Percentiles rank a stretch among this genome's conserved stretches.
These are phyloP conservation scores for Carposina sasakii DNA, from an alignment of 1,140 invertebrate genomes.

Conservation along the genomic window DNA sequence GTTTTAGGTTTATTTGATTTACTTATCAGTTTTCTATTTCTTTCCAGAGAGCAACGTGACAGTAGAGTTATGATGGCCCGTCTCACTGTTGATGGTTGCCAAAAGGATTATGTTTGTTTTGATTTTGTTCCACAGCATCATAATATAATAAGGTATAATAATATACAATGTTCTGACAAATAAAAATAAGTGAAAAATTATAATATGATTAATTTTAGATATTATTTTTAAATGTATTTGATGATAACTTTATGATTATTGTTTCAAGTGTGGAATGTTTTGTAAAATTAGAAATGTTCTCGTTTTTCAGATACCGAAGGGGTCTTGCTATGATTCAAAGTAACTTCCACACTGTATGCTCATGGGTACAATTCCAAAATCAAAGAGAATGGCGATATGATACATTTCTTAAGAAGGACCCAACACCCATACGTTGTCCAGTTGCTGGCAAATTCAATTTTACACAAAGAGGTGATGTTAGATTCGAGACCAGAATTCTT, in stretches of 20 bases:
- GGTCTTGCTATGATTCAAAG: conserved; percentile 92
- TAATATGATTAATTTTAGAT: too few relatives aligned
- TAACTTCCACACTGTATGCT: conserved; percentile 93
- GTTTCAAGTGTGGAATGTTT: too few relatives aligned
- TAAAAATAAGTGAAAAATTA: too few relatives aligned
- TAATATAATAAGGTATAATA: conserved; percentile 89
- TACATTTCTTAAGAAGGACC: conserved; percentile 90
- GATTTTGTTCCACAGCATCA: conserved; percentile 97
- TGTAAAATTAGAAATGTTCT: too few relatives aligned
- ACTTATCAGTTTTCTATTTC: too few relatives aligned
- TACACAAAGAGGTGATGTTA: conserved; percentile 88
- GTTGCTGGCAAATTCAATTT: conserved; percentile 97
- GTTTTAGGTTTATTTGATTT: too few relatives aligned
- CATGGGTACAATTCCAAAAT: conserved; percentile 93
- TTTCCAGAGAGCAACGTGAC: conserved; percentile 83
- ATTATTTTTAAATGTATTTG: too few relatives aligned
- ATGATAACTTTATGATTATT: too few relatives aligned
- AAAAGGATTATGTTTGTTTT: conserved; percentile 98
- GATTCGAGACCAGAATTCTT: conserved; percentile 92
- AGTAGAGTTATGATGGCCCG: conserved; percentile 95
- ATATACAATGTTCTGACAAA: too few relatives aligned
- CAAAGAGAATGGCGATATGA: conserved; percentile 91
- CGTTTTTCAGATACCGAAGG: conserved; percentile 83
- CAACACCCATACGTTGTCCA: conserved; percentile 93
- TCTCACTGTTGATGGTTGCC: conserved; percentile 96